phyloP scores from a whole-genome alignment of 2,113 vertebrate genomes.

The Leptobrachium ailaonicum region DNA sequence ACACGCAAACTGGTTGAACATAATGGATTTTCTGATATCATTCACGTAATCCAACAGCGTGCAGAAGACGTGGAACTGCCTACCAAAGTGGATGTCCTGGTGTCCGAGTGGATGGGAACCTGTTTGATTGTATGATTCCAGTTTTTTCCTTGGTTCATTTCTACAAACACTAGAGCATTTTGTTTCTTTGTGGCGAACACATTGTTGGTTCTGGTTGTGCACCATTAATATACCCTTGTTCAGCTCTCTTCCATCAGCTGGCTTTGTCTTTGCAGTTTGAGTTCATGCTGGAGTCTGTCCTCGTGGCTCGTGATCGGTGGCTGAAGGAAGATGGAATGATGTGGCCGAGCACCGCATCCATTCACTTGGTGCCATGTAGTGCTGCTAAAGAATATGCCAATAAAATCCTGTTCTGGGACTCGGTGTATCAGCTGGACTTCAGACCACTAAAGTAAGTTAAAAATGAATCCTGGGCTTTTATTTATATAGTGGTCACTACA shows the following conservation, averaged over 20 bases:
- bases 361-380: constrained; percentile 75
- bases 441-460: constrained; percentile 62
- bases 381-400: constrained; percentile 68
- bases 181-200: background rate
- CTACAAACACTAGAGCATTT: background rate
- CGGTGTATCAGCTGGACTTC: constrained; percentile 74
- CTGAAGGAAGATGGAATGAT: constrained; percentile 71
- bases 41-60: constrained; percentile 71
- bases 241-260: background rate
- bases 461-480: background rate
- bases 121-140: constrained; percentile 72
- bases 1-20: constrained; percentile 71
- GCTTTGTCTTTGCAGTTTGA: constrained; percentile 67
- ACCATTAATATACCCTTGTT: background rate
- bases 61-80: constrained; percentile 74
- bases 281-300: constrained; percentile 82
- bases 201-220: background rate
- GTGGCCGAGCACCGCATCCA: constrained; percentile 72
- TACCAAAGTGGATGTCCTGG: constrained; percentile 74
- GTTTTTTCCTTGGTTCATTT: background rate
- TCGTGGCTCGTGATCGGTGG: constrained; percentile 74
- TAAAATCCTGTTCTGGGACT: constrained; percentile 79
- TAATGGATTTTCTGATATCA: constrained; percentile 67
- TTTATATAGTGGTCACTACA: no score
- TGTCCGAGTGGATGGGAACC: constrained; percentile 85